These are phyloP conservation scores for Bettongia penicillata DNA, from an alignment of 2,113 vertebrate genomes.

Conservation along the genomic window DNA sequence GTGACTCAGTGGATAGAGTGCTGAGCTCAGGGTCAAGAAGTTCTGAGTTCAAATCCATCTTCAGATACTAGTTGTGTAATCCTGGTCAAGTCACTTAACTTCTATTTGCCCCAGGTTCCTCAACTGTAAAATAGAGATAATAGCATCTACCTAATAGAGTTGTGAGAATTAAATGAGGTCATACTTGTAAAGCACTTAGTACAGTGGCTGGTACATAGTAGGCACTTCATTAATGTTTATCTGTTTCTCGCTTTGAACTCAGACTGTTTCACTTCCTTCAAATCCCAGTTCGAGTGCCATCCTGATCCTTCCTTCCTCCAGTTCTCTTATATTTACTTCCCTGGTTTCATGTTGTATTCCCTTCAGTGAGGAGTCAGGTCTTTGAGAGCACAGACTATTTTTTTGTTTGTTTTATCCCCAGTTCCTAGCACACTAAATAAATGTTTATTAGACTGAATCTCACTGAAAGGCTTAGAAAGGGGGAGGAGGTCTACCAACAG, in stretches of 20 bases:
- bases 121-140: not conserved
- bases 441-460: not conserved
- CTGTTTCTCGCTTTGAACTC: not conserved
- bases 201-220: not conserved
- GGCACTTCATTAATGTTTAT: not conserved
- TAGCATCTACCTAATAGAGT: not conserved
- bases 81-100: not conserved
- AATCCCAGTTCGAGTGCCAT: not conserved
- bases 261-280: not conserved
- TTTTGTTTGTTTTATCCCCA: not conserved
- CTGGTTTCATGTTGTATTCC: not conserved
- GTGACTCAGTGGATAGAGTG: not conserved
- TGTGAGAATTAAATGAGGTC: not conserved
- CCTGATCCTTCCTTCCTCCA: not conserved
- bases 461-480: not conserved
- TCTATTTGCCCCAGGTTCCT: not conserved
- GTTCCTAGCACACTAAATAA: not conserved
- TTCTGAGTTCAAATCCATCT: not conserved
- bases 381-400: not conserved
- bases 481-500: not conserved
- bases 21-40: not conserved
- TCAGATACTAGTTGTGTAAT: not conserved
- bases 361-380: not conserved
- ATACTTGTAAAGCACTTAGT: not conserved
- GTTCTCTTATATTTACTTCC: not conserved